Evolutionary conservation across 2,888 invertebrate species (phyloP).

Genomic region (Galeopsomyia nigrocyanea): DNA sequence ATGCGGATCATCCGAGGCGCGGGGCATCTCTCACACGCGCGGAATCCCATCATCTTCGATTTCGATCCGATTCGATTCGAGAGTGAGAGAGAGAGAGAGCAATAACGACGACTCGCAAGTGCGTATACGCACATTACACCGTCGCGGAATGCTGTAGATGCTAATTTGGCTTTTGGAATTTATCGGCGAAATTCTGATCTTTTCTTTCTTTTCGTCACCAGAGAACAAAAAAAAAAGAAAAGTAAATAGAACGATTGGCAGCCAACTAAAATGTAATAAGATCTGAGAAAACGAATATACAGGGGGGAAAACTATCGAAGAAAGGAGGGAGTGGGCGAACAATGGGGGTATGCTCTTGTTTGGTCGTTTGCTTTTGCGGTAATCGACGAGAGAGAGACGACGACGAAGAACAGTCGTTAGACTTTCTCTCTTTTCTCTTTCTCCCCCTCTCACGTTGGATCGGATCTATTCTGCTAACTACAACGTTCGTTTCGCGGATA

Average conservation of each 20-base stretch:
- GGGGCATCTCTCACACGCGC: conserved; percentile 37
- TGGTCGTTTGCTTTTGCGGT: conserved; percentile 65
- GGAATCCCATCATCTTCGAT: conserved; percentile 31
- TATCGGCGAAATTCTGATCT: no score
- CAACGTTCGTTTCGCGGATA: conserved; percentile 57
- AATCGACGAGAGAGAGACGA: conserved; percentile 61
- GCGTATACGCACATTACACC: no score
- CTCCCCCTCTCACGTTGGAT: conserved; percentile 48
- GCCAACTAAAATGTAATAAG: no score
- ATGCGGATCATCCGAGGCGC: conserved; percentile 40
- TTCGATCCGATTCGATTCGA: no score
- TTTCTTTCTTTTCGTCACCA: no score
- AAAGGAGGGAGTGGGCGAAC: conserved; percentile 53
- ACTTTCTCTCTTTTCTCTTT: conserved; percentile 51
- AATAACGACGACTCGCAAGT: no score
- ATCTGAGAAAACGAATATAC: not conserved
- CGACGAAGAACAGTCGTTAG: conserved; percentile 58
- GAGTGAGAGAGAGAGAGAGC: no score
- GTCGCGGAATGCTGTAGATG: no score
- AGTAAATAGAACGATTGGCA: no score
- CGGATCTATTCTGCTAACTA: conserved; percentile 9
- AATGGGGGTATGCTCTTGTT: conserved; percentile 62
- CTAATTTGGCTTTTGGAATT: no score
- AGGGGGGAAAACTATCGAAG: conserved; percentile 59
- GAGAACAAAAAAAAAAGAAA: no score